Base-by-base conservation (phyloP, 2,113 vertebrate species). In the Reinhardtius hippoglossoides region DNA sequence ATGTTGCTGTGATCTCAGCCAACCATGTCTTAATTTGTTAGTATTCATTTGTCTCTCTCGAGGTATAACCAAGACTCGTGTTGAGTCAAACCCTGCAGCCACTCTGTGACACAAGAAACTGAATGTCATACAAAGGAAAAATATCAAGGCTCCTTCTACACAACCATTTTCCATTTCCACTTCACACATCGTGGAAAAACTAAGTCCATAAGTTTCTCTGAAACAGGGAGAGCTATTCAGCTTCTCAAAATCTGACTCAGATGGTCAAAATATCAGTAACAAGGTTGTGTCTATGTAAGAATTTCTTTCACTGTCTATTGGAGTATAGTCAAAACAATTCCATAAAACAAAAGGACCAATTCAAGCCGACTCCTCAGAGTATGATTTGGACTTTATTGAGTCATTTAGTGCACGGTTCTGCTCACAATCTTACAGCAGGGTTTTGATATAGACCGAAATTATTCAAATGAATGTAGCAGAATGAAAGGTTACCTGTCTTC, bases 121-220 rank as follows among this genome's bases (percentile, higher is more conserved):
- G 40, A 54, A 59, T 14, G 68, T 60, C 63, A 70, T 46, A 55
- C 73, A 77, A 70, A 69, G 65, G 9, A 85, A 74, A 60, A 69
- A 42, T 73, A 71, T 56, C 10, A 48, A 12, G 18, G 46, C 35
- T 37, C 27, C 18, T 35, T 50, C 24, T 26, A 18, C 7, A 7
- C 58, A n/a, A 54, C 31, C 35, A 21, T 18, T 12, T 76, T 59
- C 79, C 71, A 64, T 14, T 6, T 55, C 12, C 1, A 26, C 5
- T 52, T 55, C 14, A 2, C 1, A 6, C 21, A 9, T 23, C 14
- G 2, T 69, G 5, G 37, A 72, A 56, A 9, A 73, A 31, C 31
- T 1, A 31, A 62, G 35, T 23, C 16, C 44, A 21, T 9, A 55
- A 10, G 46, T 31, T 78, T 57, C 56, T 67, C 37, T 57, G 21